Percentiles rank a stretch among this genome's conserved stretches.
These are phyloP conservation scores for Scolopax mira DNA, from an alignment of 2,113 vertebrate genomes.

Conservation along the genomic window DNA sequence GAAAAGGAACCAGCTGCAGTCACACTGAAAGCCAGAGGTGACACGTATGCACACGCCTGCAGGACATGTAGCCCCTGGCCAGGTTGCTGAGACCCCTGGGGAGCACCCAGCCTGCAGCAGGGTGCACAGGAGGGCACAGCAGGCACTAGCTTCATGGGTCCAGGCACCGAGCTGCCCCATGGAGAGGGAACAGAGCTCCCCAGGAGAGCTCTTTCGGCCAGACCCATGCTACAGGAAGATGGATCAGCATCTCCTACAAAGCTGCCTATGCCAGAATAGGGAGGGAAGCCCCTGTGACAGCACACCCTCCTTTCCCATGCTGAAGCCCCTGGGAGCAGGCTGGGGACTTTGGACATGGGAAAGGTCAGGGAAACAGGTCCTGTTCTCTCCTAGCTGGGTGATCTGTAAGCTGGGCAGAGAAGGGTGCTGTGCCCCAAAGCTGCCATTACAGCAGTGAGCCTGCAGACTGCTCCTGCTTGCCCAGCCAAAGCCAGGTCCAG, in stretches of 20 bases:
- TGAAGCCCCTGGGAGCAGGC: neutral
- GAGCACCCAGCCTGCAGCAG: neutral
- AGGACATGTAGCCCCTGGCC: neutral
- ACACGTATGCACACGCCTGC: neutral
- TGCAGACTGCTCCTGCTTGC: neutral
- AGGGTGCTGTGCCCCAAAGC: neutral
- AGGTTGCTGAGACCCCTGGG: neutral
- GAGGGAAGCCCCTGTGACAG: neutral
- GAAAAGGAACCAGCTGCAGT: constrained; percentile 78
- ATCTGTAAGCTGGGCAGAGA: neutral
- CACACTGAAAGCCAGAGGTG: constrained; percentile 66
- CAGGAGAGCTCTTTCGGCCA: neutral
- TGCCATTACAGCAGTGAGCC: neutral
- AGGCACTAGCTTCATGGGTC: neutral
- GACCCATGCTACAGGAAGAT: neutral
- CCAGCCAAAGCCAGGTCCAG: neutral
- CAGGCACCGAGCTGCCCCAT: neutral
- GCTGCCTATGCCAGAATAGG: neutral
- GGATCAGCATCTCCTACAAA: neutral
- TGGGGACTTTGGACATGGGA: neutral
- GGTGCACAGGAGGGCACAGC: neutral
- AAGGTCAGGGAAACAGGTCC: neutral
- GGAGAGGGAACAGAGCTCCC: neutral
- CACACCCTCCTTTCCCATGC: neutral
- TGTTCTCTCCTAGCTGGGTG: neutral